These are phyloP conservation scores for Pangasius macronema DNA, from an alignment of 2,797 vertebrate genomes.

Conservation along the genomic window DNA sequence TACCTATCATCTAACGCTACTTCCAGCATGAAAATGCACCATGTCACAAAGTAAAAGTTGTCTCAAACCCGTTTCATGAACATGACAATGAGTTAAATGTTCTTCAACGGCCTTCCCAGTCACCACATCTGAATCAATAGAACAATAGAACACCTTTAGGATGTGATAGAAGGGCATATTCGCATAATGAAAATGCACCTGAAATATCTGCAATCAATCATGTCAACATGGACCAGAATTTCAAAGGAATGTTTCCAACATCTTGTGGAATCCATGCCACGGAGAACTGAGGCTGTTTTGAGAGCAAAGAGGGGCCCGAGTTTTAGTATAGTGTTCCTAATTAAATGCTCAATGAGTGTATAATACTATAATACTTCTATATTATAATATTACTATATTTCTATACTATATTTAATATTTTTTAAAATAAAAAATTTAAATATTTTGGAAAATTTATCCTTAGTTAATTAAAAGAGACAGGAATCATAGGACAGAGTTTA, in stretches of 20 bases:
- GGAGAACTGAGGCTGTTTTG: background rate
- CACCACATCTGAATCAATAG: background rate
- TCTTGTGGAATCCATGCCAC: background rate
- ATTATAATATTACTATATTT: background rate
- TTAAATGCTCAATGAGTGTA: conserved; percentile 1
- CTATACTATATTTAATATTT: too few species aligned
- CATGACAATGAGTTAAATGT: background rate
- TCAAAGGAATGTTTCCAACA: background rate
- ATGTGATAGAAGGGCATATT: background rate
- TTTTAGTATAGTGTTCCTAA: background rate
- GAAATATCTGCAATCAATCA: background rate
- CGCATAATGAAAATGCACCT: background rate
- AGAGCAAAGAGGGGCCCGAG: background rate
- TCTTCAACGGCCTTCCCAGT: background rate
- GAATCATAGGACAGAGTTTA: background rate
- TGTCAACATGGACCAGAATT: background rate
- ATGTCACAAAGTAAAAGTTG: background rate
- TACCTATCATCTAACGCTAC: background rate
- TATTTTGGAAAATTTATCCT: too few species aligned
- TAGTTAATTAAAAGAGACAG: background rate
- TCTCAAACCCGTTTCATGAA: background rate
- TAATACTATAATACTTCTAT: background rate
- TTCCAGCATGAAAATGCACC: background rate
- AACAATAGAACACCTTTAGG: background rate
- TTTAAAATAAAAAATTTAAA: too few species aligned